These are phyloP conservation scores for Muraenolepis orangiensis DNA, from an alignment of 2,797 vertebrate species.

Conservation along the genomic window DNA sequence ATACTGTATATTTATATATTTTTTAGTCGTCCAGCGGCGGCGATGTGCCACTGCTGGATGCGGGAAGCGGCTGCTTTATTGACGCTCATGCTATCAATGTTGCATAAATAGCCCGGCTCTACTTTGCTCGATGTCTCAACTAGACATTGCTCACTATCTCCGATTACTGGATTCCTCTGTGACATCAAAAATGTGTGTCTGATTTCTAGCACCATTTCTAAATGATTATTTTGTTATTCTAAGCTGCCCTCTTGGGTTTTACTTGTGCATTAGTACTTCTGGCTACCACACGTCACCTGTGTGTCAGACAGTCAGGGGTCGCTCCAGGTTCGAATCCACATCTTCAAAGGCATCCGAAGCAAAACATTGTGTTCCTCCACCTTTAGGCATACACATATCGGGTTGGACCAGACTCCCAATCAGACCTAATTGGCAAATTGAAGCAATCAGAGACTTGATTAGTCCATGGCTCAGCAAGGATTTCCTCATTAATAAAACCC, in stretches of 20 bases:
- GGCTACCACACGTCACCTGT: background rate
- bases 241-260: background rate
- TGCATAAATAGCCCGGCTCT: too few species aligned
- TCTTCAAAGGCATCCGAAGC: constrained; percentile 6
- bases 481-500: constrained; percentile 38
- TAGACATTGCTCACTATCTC: background rate
- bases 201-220: too few species aligned
- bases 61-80: too few species aligned
- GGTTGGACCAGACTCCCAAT: constrained; percentile 31
- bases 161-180: background rate
- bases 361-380: constrained; percentile 25
- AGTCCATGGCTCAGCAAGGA: constrained; percentile 31
- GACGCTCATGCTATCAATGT: too few species aligned
- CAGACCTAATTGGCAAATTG: constrained; percentile 47
- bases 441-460: constrained; percentile 55
- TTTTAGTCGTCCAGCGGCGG: too few species aligned
- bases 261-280: constrained; percentile 4
- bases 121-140: background rate
- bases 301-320: constrained; percentile 14
- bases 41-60: too few species aligned
- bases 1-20: too few species aligned
- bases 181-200: too few species aligned
- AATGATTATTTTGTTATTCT: too few species aligned
- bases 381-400: constrained; percentile 43
- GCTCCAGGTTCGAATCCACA: constrained; percentile 8